phyloP scores from a whole-genome alignment of 2,113 vertebrate species.

The Lepisosteus osseus region DNA sequence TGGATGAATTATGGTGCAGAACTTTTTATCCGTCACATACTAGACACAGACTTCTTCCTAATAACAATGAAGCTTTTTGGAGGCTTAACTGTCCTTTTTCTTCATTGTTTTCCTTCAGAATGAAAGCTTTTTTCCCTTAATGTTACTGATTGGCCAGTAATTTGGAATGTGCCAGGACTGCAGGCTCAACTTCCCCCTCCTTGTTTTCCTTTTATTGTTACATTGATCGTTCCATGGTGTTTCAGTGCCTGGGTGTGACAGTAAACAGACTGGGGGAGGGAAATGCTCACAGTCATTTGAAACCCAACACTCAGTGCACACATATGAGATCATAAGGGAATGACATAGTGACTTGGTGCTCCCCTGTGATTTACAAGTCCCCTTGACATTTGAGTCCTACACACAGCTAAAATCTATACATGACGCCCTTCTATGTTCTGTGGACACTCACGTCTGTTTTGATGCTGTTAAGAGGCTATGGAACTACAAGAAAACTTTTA shows the following conservation, averaged over 20 bases:
- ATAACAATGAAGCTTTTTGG: neutral
- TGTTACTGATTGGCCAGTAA: no score
- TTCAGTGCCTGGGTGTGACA: neutral
- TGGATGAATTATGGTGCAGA: neutral
- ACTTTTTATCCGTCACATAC: neutral
- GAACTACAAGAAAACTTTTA: no score
- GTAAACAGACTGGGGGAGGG: neutral
- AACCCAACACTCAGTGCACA: neutral
- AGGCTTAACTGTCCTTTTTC: neutral
- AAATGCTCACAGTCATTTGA: neutral
- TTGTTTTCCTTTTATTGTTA: neutral
- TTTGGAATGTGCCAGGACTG: neutral
- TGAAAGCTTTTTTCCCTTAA: no score
- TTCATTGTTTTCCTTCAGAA: neutral
- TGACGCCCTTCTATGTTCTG: neutral
- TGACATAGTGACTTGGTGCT: neutral
- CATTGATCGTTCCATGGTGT: neutral
- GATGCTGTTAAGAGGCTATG: no score
- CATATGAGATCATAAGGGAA: neutral
- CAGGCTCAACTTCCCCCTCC: neutral
- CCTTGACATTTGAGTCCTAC: no score
- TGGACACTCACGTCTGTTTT: neutral
- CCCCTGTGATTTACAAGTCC: neutral
- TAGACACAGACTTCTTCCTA: neutral
- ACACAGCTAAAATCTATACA: no score